Evolutionary conservation across 1,140 invertebrate genomes (phyloP), one percentile per base, ranked within the genome.

Genomic region (Lepidurus arcticus): DNA sequence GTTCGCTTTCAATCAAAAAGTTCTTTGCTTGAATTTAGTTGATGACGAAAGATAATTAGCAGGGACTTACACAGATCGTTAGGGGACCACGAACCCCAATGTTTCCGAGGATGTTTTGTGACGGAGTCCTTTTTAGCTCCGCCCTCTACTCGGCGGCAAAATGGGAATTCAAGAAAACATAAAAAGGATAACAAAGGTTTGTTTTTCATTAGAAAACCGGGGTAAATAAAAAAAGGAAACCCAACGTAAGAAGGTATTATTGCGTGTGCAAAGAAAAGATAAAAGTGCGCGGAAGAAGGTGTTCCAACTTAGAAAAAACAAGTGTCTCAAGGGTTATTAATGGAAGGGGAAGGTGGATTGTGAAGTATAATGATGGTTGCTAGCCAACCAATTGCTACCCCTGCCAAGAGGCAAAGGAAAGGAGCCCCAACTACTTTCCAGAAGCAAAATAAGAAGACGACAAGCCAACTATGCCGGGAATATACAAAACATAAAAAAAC

Each of bases 401-500:
- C 53, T 65, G 53, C 53, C 53, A 65, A 65, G 53, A 65, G 53
- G 53, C 53, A 65, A 65, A 65, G 53, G 53, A 65, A 65, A 65
- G 53, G 53, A 65, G 53, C 16, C 13, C 53, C 53, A 65, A 65
- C 53, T 65, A 65, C 53, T 65, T 65, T 65, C 53, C 53, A 65
- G 53, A 65, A 65, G 53, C 53, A 65, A 65, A 65, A 65, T 65
- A 65, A 65, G 53, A 65, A 65, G 53, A 65, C 53, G 53, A 65
- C 16, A 65, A 65, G 53, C 53, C 53, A 65, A 65, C 53, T 65
- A 65, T 65, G 53, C 74, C 74, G 74, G 44, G 42, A 75, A 75
- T 21, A 75, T 34, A 75, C 42, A 44, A n/a, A n/a, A 34, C 21
- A 75, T 21, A 75, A 34, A 44, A 34, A 21, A 75, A 75, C 1